phyloP scores from a whole-genome alignment of 2,888 invertebrate species.

The Cheilosia scutellata region DNA sequence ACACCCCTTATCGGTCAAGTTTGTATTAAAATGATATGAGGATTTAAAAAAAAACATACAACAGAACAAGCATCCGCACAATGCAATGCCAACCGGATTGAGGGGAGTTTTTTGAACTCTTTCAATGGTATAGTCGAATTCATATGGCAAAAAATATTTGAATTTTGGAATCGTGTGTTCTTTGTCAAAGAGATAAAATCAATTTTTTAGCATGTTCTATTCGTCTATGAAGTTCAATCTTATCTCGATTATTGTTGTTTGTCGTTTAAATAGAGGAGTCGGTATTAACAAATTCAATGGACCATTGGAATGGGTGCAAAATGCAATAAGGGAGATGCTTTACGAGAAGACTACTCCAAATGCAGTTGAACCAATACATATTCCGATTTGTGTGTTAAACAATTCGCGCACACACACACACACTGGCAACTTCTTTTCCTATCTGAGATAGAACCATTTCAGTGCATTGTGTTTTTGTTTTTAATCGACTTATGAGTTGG shows the following conservation, averaged over 20 bases:
- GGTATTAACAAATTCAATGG: background rate
- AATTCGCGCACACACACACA: too few relatives aligned
- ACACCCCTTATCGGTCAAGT: conserved; percentile 54
- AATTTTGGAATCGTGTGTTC: background rate
- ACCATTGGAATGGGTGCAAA: background rate
- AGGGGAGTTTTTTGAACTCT: conserved; percentile 49
- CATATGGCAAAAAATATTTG: too few relatives aligned
- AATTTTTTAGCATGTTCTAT: background rate
- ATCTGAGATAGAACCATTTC: background rate
- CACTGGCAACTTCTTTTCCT: too few relatives aligned
- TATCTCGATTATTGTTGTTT: background rate
- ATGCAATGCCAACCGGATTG: conserved; percentile 20
- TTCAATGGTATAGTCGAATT: background rate
- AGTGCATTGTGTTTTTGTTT: background rate
- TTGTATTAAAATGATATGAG: conserved; percentile 17
- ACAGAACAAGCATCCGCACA: conserved; percentile 38
- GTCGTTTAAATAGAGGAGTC: background rate
- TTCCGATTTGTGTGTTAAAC: background rate
- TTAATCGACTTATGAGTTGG: background rate
- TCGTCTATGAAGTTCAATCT: background rate
- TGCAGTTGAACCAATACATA: background rate
- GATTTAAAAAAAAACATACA: background rate
- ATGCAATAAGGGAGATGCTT: background rate
- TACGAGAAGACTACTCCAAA: background rate
- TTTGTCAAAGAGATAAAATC: background rate